A percentile compares a stretch with the other conserved stretches of the same genome.
Conservation (phyloP, 2,797 vertebrate species). For the Cephalopachus bancanus region DNA sequence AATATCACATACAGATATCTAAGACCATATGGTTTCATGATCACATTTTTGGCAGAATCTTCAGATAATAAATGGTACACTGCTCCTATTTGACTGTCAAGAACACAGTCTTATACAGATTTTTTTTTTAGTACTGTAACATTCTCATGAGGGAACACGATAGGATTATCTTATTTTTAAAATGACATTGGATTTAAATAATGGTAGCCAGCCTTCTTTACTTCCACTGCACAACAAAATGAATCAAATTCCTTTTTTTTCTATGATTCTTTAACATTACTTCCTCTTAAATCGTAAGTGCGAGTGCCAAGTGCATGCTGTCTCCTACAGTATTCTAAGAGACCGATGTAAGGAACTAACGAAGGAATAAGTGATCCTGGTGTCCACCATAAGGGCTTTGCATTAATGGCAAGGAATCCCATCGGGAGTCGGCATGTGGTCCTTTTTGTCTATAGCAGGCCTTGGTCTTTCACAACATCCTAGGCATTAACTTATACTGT, state of each 20-base stretch:
- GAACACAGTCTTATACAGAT: background rate
- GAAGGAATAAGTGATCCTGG: background rate
- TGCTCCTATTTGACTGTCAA: background rate
- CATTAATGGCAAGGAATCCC: background rate
- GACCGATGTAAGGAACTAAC: background rate
- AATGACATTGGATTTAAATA: constrained; percentile 40
- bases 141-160: background rate
- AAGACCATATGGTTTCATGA: background rate
- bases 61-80: background rate
- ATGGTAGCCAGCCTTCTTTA: background rate
- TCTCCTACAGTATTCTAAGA: background rate
- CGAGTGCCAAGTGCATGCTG: background rate
- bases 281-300: background rate
- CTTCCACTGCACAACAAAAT: background rate
- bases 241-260: background rate
- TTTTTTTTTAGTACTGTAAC: background rate
- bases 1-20: background rate
- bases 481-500: background rate
- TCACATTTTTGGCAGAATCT: background rate
- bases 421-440: accelerated
- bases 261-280: background rate
- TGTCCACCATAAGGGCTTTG: background rate
- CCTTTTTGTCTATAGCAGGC: background rate
- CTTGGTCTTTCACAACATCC: background rate
- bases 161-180: background rate